Percentiles rank a stretch among this genome's conserved stretches.
Evolutionary conservation across 2,888 invertebrate genomes (phyloP).

Genomic region (Melanostoma scalare): DNA sequence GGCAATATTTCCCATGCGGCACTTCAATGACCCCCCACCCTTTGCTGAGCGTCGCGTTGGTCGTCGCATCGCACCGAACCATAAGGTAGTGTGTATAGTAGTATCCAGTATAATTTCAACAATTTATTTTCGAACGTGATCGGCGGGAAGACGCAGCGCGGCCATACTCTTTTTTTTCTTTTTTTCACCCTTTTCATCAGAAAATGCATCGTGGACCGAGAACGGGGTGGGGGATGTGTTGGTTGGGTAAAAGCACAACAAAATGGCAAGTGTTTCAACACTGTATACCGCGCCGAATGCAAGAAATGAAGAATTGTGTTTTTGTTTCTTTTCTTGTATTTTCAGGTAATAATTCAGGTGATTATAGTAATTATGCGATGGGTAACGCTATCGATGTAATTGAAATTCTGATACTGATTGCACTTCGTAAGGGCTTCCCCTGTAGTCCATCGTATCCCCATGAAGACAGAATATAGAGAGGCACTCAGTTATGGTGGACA

Average conservation of each 20-base stretch:
- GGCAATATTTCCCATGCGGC: constrained; percentile 68
- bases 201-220: constrained; percentile 20
- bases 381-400: constrained; percentile 83
- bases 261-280: constrained; percentile 73
- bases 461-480: constrained; percentile 13
- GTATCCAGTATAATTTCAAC: constrained; percentile 80
- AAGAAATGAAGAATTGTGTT: constrained; percentile 66
- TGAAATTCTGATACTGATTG: constrained; percentile 83
- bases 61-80: constrained; percentile 1
- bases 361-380: constrained; percentile 83
- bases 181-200: constrained; percentile 71
- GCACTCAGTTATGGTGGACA: constrained; percentile 55
- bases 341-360: constrained; percentile 82
- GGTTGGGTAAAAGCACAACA: constrained; percentile 48
- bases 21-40: constrained; percentile 50
- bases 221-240: constrained; percentile 52
- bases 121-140: constrained; percentile 82
- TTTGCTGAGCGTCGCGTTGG: background rate
- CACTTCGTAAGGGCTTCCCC: constrained; percentile 73
- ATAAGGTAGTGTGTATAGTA: constrained; percentile 51
- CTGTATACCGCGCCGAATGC: constrained; percentile 66
- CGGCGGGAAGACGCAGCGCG: constrained; percentile 74
- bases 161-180: constrained; percentile 53
- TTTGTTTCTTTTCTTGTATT: constrained; percentile 70
- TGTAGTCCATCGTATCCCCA: constrained; percentile 18